Percentiles rank a stretch among this genome's conserved stretches.
These are phyloP conservation scores for Malaclemys terrapin DNA, from an alignment of 2,113 vertebrate genomes.

Conservation along the genomic window DNA sequence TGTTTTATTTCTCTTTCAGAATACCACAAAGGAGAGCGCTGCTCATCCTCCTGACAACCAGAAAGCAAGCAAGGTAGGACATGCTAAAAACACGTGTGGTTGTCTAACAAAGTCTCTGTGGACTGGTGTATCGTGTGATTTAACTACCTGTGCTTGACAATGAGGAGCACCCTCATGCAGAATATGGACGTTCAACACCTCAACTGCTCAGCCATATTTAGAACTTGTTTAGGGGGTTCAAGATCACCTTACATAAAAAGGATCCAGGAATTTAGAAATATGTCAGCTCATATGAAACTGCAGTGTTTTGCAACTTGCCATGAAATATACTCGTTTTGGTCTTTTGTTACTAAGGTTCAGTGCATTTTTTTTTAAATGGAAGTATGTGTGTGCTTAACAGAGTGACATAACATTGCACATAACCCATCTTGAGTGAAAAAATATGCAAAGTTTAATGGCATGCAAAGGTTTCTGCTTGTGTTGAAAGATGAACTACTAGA, in stretches of 20 bases:
- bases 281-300: neutral
- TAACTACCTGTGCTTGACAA: constrained; percentile 33
- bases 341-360: constrained; percentile 27
- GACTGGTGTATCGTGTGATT: constrained; percentile 42
- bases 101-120: constrained; percentile 63
- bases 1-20: constrained; percentile 52
- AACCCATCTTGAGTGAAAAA: constrained; percentile 55
- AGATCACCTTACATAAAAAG: neutral
- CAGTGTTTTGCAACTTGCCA: neutral
- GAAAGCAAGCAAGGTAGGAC: constrained; percentile 83
- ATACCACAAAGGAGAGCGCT: constrained; percentile 64
- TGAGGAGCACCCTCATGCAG: neutral
- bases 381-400: constrained; percentile 38
- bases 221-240: neutral
- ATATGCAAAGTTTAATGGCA: constrained; percentile 58
- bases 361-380: constrained; percentile 50
- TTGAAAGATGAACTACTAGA: constrained; percentile 59
- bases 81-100: neutral
- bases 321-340: constrained; percentile 6
- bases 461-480: constrained; percentile 66
- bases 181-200: constrained; percentile 55
- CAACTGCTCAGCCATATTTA: accelerated
- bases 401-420: constrained; percentile 40
- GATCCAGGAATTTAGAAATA: neutral
- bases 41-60: constrained; percentile 52